These are phyloP conservation scores for Drosophila watanabei DNA, from an alignment of 1,140 invertebrate species.

Conservation along the genomic window DNA sequence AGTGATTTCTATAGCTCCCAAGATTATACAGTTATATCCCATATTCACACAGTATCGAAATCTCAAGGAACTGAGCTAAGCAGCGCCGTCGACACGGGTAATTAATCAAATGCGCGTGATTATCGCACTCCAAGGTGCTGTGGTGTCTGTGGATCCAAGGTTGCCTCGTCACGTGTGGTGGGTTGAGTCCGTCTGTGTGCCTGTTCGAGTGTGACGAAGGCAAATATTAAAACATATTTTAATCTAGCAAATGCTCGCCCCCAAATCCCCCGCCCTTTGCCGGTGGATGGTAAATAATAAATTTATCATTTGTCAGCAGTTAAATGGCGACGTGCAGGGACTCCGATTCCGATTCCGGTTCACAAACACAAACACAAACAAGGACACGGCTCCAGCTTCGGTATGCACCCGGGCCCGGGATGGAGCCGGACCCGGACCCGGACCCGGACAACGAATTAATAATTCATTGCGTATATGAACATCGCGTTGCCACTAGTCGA, in stretches of 20 bases:
- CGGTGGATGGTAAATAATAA: conserved; percentile 77
- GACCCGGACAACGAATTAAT: conserved; percentile 76
- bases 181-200: background rate
- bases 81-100: conserved; percentile 43
- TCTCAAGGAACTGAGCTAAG: conserved; percentile 37
- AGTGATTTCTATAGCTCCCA: background rate
- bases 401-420: conserved; percentile 14
- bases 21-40: background rate
- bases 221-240: conserved; percentile 84
- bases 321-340: conserved; percentile 67
- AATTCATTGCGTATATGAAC: conserved; percentile 81
- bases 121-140: conserved; percentile 52
- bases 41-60: background rate
- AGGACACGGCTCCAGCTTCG: conserved; percentile 15
- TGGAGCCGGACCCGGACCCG: conserved; percentile 14
- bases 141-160: conserved; percentile 22
- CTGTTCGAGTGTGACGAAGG: conserved; percentile 57
- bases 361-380: conserved; percentile 50
- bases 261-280: conserved; percentile 18
- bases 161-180: conserved; percentile 44
- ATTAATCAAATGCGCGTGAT: conserved; percentile 81
- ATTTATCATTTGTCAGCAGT: conserved; percentile 84
- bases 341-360: conserved; percentile 28
- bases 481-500: conserved; percentile 65
- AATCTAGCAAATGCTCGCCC: conserved; percentile 73